A percentile compares a stretch with the other conserved stretches of the same genome.
Conservation (phyloP, 2,888 invertebrate genomes). For the Drosophila diplacantha region DNA sequence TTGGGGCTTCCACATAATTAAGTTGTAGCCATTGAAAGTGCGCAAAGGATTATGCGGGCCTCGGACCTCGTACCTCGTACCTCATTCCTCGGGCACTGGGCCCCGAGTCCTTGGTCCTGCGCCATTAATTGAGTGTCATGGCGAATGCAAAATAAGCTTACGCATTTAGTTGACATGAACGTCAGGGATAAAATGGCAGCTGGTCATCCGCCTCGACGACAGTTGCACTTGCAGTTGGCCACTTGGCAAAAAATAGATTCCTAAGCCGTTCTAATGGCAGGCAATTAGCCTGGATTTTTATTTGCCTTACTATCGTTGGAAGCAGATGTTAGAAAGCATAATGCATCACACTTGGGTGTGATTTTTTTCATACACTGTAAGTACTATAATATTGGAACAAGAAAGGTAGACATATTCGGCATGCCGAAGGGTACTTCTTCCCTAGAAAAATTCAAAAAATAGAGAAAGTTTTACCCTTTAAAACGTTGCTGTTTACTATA, state of each 20-base stretch:
- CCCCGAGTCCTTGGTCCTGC: not conserved
- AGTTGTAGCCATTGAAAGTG: constrained; percentile 40
- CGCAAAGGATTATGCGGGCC: constrained; percentile 36
- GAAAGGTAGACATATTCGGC: not conserved
- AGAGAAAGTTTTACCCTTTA: not conserved
- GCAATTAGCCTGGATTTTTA: constrained; percentile 42
- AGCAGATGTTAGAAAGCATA: constrained; percentile 1
- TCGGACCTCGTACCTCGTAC: not conserved
- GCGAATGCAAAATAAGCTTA: constrained; percentile 51
- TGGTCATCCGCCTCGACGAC: constrained; percentile 32
- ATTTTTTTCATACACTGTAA: not conserved
- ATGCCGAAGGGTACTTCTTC: not conserved
- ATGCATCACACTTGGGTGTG: no score
- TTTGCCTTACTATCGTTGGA: not conserved
- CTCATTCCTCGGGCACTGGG: not conserved
- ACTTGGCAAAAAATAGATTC: constrained; percentile 48
- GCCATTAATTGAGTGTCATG: constrained; percentile 54
- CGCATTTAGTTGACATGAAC: constrained; percentile 42
- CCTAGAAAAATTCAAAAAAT: not conserved
- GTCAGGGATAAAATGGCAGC: constrained; percentile 39
- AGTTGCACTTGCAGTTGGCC: constrained; percentile 43
- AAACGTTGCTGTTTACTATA: not conserved
- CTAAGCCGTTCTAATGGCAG: constrained; percentile 54
- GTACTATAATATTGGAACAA: not conserved
- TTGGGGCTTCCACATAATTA: constrained; percentile 48